phyloP scores from a whole-genome alignment of 2,797 vertebrate species.

The Platalea minor region DNA sequence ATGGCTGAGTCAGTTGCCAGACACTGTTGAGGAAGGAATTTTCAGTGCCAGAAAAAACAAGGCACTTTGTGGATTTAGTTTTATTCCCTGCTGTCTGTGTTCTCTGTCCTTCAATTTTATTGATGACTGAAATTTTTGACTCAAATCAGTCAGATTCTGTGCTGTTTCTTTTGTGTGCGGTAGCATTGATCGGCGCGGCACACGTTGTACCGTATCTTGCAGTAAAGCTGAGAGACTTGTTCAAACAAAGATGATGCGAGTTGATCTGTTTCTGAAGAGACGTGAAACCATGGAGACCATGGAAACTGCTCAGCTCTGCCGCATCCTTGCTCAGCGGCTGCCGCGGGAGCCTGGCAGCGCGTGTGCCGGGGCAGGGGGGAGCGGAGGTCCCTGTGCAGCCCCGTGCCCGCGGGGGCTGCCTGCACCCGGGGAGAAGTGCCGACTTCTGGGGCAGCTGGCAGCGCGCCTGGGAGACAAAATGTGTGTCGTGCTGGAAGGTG shows the following conservation, averaged over 20 bases:
- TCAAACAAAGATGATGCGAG: slow-evolving; percentile 5
- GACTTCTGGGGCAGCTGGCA: neutral
- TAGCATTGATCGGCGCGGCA: neutral
- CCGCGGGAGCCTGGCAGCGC: neutral
- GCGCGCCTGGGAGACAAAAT: accelerated
- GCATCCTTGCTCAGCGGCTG: neutral
- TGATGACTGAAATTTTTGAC: neutral
- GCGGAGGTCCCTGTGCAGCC: neutral
- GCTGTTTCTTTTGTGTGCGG: neutral
- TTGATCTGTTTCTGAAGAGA: neutral
- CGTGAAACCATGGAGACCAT: slow-evolving; percentile 2
- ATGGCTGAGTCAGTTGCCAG: neutral
- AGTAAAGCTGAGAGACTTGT: neutral
- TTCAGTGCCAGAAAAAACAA: neutral
- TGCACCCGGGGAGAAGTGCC: accelerated
- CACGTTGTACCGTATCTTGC: neutral
- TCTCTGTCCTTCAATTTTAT: neutral
- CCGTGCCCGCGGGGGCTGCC: neutral
- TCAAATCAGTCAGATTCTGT: neutral
- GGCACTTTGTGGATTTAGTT: neutral
- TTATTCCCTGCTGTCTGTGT: neutral
- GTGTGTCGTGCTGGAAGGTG: accelerated
- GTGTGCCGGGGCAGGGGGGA: neutral
- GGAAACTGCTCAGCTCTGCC: neutral
- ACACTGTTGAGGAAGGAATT: neutral